These are phyloP conservation scores for Platalea minor DNA, from an alignment of 2,797 vertebrate genomes.

Conservation along the genomic window DNA sequence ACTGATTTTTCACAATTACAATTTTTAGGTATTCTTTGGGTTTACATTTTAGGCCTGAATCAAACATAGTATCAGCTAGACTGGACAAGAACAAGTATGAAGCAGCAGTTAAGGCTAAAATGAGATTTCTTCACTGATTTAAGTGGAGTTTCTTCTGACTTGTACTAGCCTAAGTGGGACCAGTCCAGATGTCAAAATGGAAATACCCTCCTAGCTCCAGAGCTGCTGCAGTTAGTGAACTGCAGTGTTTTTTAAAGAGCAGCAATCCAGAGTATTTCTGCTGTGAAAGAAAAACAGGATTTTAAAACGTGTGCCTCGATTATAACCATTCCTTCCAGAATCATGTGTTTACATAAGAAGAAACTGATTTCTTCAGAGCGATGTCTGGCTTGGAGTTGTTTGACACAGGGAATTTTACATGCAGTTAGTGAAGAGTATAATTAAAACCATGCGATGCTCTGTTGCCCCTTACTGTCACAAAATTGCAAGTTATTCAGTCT, in stretches of 20 bases:
- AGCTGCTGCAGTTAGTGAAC: not conserved
- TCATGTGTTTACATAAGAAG: slow-evolving; percentile 36
- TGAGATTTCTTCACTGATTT: not conserved
- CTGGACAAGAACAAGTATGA: not conserved
- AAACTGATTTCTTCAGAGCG: slow-evolving; percentile 43
- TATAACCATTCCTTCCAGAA: slow-evolving; percentile 20
- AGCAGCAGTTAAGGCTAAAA: not conserved
- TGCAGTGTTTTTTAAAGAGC: not conserved
- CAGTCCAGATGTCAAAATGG: rapidly evolving
- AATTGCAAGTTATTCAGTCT: not conserved
- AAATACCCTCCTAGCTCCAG: not conserved
- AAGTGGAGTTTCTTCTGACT: not conserved
- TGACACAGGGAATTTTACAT: slow-evolving; percentile 20
- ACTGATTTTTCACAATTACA: not conserved
- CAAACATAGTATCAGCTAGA: not conserved
- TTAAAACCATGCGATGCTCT: slow-evolving; percentile 59
- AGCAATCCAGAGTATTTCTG: not conserved
- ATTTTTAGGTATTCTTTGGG: not conserved
- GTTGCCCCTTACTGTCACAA: slow-evolving; percentile 46
- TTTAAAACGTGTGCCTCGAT: slow-evolving; percentile 26
- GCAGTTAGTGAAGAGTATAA: slow-evolving; percentile 30
- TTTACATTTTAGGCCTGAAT: not conserved
- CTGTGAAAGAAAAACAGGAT: not conserved
- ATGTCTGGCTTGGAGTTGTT: slow-evolving; percentile 1
- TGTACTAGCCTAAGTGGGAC: not conserved